A percentile compares a stretch with the other conserved stretches of the same genome.
Evolutionary conservation across 2,113 vertebrate genomes (phyloP).

Genomic region (Phalacrocorax brasilianus): DNA sequence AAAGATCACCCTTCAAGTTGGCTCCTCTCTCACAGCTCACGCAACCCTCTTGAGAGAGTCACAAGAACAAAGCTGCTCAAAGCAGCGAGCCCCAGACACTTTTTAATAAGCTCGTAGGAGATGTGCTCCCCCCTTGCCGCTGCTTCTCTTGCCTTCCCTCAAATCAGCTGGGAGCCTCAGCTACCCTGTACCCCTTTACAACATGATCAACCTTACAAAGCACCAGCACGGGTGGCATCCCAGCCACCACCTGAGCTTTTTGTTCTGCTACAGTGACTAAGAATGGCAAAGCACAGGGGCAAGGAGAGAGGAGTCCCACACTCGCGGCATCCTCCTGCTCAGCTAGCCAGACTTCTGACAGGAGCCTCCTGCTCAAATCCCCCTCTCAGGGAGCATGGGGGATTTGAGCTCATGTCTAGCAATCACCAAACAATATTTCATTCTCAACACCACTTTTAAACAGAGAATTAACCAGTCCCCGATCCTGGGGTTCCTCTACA

Average conservation of each 20-base stretch:
- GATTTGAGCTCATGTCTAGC: not conserved
- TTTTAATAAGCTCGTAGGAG: not conserved
- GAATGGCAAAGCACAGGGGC: not conserved
- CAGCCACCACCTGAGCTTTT: not conserved
- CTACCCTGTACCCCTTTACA: not conserved
- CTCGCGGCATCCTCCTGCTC: not conserved
- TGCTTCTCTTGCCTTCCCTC: not conserved
- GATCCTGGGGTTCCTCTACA: not conserved
- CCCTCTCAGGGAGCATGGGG: not conserved
- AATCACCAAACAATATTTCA: not conserved
- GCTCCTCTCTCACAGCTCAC: not conserved
- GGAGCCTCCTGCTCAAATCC: not conserved
- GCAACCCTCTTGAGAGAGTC: not conserved
- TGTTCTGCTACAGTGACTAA: not conserved
- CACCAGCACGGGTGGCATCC: not conserved
- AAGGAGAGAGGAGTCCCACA: not conserved
- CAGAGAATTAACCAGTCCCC: not conserved
- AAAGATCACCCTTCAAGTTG: no score
- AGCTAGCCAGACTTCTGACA: not conserved
- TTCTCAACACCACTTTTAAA: not conserved
- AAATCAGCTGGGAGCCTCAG: not conserved
- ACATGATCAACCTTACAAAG: not conserved
- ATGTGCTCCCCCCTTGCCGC: accelerated
- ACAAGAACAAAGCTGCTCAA: not conserved
- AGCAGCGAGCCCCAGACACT: not conserved